phyloP scores from a whole-genome alignment of 1,140 invertebrate species.

The Rhynchophorus ferrugineus region DNA sequence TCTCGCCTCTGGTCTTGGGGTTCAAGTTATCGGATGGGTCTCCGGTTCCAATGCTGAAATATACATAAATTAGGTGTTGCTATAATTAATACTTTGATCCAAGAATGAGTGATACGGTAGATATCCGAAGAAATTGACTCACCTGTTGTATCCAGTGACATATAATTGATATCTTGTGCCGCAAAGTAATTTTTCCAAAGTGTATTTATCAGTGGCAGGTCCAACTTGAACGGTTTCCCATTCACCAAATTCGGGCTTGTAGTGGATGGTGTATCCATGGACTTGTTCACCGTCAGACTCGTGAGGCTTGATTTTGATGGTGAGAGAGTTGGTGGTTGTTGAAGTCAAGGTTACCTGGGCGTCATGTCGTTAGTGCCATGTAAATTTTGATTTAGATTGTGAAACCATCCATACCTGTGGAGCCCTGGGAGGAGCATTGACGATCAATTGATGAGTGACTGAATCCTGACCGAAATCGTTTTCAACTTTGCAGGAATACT shows the following conservation, averaged over 20 bases:
- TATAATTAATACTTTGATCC: no score
- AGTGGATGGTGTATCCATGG: slow-evolving; percentile 84
- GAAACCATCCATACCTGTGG: slow-evolving; percentile 34
- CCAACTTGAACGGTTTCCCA: slow-evolving; percentile 79
- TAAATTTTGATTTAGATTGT: no score
- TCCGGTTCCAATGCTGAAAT: slow-evolving; percentile 74
- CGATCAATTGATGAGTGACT: slow-evolving; percentile 82
- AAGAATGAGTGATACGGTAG: no score
- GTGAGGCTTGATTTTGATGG: slow-evolving; percentile 71
- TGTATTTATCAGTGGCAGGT: slow-evolving; percentile 72
- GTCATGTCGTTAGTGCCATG: no score
- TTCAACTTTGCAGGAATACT: slow-evolving; percentile 85
- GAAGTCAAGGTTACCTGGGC: slow-evolving; percentile 49
- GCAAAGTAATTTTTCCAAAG: slow-evolving; percentile 78
- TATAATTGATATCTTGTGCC: slow-evolving; percentile 88
- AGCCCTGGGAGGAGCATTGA: slow-evolving; percentile 44
- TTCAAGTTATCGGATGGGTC: slow-evolving; percentile 80
- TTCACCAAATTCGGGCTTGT: slow-evolving; percentile 87
- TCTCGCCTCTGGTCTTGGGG: slow-evolving; percentile 78
- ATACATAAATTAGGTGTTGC: no score
- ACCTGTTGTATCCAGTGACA: slow-evolving; percentile 86
- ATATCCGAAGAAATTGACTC: not conserved
- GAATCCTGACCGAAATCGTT: slow-evolving; percentile 89
- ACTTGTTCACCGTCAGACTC: slow-evolving; percentile 65
- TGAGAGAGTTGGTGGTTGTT: slow-evolving; percentile 76